These are phyloP conservation scores for Lydus trimaculatus DNA, from an alignment of 2,888 invertebrate species.

Conservation along the genomic window DNA sequence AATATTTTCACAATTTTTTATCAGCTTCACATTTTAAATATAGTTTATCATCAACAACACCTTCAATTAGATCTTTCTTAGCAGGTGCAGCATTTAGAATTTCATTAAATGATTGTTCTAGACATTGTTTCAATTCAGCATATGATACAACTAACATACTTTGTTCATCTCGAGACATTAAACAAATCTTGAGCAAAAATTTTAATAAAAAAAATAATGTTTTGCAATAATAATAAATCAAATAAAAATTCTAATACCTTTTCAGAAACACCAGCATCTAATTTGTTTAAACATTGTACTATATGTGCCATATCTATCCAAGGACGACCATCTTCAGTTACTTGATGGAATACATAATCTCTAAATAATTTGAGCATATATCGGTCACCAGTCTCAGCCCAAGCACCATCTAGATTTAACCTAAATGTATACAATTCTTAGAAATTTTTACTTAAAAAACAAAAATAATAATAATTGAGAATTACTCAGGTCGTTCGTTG, in stretches of 20 bases:
- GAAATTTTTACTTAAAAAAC: no score
- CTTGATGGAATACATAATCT: constrained; percentile 97
- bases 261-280: constrained; percentile 82
- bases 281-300: constrained; percentile 90
- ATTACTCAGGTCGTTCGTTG: constrained; percentile 92
- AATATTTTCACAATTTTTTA: constrained; percentile 23
- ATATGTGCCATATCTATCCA: constrained; percentile 98
- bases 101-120: constrained; percentile 92
- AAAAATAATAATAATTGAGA: constrained; percentile 12
- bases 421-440: constrained; percentile 63
- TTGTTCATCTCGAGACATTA: constrained; percentile 96
- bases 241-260: constrained; percentile 65
- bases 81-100: constrained; percentile 51
- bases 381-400: constrained; percentile 98
- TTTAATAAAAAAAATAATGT: neutral
- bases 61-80: constrained; percentile 27
- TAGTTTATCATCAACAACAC: constrained; percentile 25
- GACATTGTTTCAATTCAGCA: constrained; percentile 93
- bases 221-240: neutral
- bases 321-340: constrained; percentile 89
- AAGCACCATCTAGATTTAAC: constrained; percentile 89
- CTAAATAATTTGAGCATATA: constrained; percentile 98
- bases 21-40: constrained; percentile 32
- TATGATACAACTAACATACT: constrained; percentile 96
- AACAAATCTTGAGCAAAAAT: constrained; percentile 74